Base-by-base conservation (phyloP, 2,113 vertebrate species). In the Bos javanicus region DNA sequence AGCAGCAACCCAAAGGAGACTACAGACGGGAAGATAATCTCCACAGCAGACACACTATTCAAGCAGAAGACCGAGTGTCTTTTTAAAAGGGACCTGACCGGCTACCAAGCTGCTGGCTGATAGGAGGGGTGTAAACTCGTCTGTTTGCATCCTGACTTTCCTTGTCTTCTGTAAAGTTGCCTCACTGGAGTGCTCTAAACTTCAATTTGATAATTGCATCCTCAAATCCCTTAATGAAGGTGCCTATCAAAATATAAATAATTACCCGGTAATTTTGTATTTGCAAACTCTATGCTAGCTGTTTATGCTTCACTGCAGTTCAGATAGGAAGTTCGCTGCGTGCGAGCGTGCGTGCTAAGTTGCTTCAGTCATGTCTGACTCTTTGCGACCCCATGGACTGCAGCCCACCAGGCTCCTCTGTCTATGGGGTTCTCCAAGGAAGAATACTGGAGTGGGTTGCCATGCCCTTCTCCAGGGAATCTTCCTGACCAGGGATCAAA, bases 191-290 rank as follows among this genome's bases (percentile, higher is more conserved):
- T 67, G 82, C 90, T 81, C 83, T 94, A 87, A 97, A 78, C 91
- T 94, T 95, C 88, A 94, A 87, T 97, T 87, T 95, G 86, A 81
- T 98, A 97, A 98, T 97, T 98, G 83, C 95, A 33, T 98, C 93
- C 95, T 98, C 86, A 56, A 87, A 97, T 89, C 94, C 94, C 95
- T 87, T 97, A 96, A 94, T 97, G 97, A 98, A 94, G 93, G 76
- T 91, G 88, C 96, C 98, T 97, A 96, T 95, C 97, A 86, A 95
- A 88, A 87, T 96, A 71, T 83, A 92, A 98, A 98, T 95, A 98
- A 98, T 98, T 97, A 95, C 95, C 74, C 23, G 1, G 76, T 90
- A 85, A 97, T 98, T 95, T 97, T 9, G n/a, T 95, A 91, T 98
- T 97, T 97, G 85, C 96, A 96, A 93, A 92, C 96, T 95, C 60